Percentiles rank a stretch among this genome's conserved stretches.
These are phyloP conservation scores for Drymonia ruficornis DNA, from an alignment of 2,888 invertebrate genomes.

Conservation along the genomic window DNA sequence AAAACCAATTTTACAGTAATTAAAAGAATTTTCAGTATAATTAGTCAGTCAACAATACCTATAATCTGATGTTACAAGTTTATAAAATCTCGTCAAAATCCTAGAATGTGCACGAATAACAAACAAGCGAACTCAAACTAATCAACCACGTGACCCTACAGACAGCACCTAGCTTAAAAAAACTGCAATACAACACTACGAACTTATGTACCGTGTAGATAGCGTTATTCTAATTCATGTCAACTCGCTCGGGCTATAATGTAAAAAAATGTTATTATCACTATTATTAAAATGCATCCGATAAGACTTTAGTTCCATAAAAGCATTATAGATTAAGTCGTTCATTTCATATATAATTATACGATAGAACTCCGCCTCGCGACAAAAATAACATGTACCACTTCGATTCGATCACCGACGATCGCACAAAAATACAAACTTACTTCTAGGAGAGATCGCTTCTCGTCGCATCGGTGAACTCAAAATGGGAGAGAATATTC, in stretches of 20 bases:
- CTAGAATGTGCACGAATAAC: slow-evolving; percentile 18
- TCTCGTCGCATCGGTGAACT: slow-evolving; percentile 32
- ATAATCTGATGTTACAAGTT: not conserved
- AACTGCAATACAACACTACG: slow-evolving; percentile 21
- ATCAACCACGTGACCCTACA: slow-evolving; percentile 26
- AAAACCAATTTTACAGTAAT: not conserved
- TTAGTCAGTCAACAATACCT: not conserved
- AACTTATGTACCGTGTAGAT: slow-evolving; percentile 28
- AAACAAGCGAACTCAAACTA: slow-evolving; percentile 23
- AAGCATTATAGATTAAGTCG: slow-evolving; percentile 32
- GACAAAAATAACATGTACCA: slow-evolving; percentile 14
- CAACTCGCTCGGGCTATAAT: slow-evolving; percentile 21
- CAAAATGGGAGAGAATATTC: slow-evolving; percentile 10
- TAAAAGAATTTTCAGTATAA: not conserved
- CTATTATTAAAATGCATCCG: slow-evolving; percentile 37
- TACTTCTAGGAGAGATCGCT: slow-evolving; percentile 39
- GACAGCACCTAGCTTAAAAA: slow-evolving; percentile 38
- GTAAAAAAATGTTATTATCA: slow-evolving; percentile 30
- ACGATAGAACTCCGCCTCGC: slow-evolving; percentile 23
- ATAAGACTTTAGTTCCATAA: slow-evolving; percentile 32
- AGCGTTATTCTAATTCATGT: slow-evolving; percentile 18
- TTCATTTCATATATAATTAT: slow-evolving; percentile 29
- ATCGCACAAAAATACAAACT: slow-evolving; percentile 35
- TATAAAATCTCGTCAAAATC: slow-evolving; percentile 15
- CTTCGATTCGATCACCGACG: slow-evolving; percentile 20